A percentile compares a stretch with the other conserved stretches of the same genome.
These are phyloP conservation scores for Leucozona laternaria DNA, from an alignment of 2,888 invertebrate genomes.

Conservation along the genomic window DNA sequence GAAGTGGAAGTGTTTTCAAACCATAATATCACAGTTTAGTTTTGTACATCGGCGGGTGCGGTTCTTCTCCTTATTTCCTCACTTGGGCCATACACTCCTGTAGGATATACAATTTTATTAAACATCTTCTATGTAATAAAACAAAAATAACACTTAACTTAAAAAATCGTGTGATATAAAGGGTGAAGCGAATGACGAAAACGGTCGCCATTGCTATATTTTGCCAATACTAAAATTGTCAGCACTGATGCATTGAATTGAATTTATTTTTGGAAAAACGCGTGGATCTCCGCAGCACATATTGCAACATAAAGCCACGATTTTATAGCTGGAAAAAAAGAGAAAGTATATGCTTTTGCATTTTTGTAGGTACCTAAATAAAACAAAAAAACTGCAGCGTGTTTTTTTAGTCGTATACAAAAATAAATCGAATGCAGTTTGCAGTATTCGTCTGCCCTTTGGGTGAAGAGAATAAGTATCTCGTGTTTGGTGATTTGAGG, in stretches of 20 bases:
- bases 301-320: constrained; percentile 3
- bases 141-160: background rate
- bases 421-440: constrained; percentile 54
- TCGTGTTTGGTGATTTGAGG: background rate
- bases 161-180: constrained; percentile 20
- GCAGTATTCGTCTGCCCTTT: constrained; percentile 48
- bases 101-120: constrained; percentile 23
- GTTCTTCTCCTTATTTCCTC: constrained; percentile 74
- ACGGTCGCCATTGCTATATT: constrained; percentile 18
- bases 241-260: constrained; percentile 28
- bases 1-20: constrained; percentile 62
- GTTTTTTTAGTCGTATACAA: constrained; percentile 25
- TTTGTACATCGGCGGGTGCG: constrained; percentile 78
- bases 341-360: constrained; percentile 23
- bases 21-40: constrained; percentile 76
- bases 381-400: constrained; percentile 21
- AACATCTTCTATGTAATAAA: constrained; percentile 17
- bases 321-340: constrained; percentile 36
- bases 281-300: constrained; percentile 7
- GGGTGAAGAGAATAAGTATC: constrained; percentile 10
- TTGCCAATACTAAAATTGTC: constrained; percentile 60
- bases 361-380: constrained; percentile 20
- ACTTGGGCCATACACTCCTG: constrained; percentile 26
- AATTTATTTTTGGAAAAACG: constrained; percentile 68
- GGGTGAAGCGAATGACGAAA: constrained; percentile 59